A percentile compares a stretch with the other conserved stretches of the same genome.
Conservation (phyloP, 64 coral and sea anemone species). For the Acropora yongei region DNA sequence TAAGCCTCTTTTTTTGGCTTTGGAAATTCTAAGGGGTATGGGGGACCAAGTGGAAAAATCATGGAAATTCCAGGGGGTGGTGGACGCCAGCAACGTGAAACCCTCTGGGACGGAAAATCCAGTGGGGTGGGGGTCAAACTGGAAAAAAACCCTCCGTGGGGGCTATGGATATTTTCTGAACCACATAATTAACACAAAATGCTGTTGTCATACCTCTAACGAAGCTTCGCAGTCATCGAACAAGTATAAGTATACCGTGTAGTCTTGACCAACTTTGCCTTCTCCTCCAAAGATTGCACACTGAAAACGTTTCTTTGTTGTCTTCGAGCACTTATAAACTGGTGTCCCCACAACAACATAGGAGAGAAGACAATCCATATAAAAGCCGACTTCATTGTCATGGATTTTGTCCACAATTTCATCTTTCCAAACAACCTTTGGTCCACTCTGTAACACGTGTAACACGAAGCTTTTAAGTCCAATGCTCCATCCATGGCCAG, state of each 20-base stretch:
- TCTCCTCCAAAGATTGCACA: slow-evolving; percentile 58
- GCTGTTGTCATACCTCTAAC: slow-evolving; percentile 20
- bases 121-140: no score
- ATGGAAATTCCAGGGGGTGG: no score
- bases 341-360: slow-evolving; percentile 51
- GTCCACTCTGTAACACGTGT: not conserved
- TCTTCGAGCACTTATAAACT: not conserved
- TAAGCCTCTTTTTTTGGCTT: no score
- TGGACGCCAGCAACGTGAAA: no score
- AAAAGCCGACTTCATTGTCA: slow-evolving; percentile 18
- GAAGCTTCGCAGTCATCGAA: slow-evolving; percentile 75
- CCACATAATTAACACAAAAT: not conserved
- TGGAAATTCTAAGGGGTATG: no score
- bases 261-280: slow-evolving; percentile 9
- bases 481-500: slow-evolving; percentile 7
- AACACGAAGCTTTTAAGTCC: not conserved
- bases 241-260: slow-evolving; percentile 24
- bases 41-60: no score
- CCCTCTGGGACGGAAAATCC: no score
- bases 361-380: not conserved
- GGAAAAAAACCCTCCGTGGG: no score
- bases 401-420: not conserved
- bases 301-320: slow-evolving; percentile 58
- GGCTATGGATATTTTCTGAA: no score
- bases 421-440: not conserved